Evolutionary conservation across 2,888 invertebrate genomes (phyloP).

Genomic region (Deilephila elpenor): DNA sequence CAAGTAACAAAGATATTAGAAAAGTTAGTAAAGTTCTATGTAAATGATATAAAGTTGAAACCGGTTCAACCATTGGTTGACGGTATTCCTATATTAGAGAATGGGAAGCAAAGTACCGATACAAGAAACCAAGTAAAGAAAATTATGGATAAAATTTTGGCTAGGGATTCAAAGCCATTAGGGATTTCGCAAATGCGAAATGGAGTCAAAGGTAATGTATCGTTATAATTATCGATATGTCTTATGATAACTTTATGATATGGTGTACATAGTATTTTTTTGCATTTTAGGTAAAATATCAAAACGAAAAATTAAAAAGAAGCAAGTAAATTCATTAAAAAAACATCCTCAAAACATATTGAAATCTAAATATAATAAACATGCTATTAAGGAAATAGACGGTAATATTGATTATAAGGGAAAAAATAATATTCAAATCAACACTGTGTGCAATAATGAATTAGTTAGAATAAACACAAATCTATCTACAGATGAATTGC

Average conservation of each 20-base stretch:
- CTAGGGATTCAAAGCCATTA: conserved; percentile 60
- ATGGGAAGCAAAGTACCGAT: conserved; percentile 35
- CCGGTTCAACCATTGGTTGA: conserved; percentile 33
- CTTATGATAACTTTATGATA: background rate
- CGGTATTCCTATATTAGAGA: conserved; percentile 28
- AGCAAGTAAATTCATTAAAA: background rate
- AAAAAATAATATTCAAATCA: background rate
- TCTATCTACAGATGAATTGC: background rate
- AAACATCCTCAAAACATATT: background rate
- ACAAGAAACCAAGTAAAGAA: conserved; percentile 68
- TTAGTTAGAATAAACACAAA: background rate
- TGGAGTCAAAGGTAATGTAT: conserved; percentile 70
- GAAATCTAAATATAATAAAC: background rate
- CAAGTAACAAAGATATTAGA: conserved; percentile 62
- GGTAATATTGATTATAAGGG: background rate
- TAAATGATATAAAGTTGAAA: conserved; percentile 55
- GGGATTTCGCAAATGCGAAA: conserved; percentile 66
- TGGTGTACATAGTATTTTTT: background rate
- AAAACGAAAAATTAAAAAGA: conserved; percentile 56
- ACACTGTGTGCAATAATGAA: background rate
- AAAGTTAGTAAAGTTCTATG: conserved; percentile 66
- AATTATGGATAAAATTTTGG: conserved; percentile 72
- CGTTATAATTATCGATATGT: background rate
- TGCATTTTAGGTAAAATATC: conserved; percentile 59
- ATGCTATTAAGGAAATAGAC: background rate